Percentiles rank a stretch among this genome's conserved stretches.
These are phyloP conservation scores for Thalpophila matura DNA, from an alignment of 2,888 invertebrate species.

Conservation along the genomic window DNA sequence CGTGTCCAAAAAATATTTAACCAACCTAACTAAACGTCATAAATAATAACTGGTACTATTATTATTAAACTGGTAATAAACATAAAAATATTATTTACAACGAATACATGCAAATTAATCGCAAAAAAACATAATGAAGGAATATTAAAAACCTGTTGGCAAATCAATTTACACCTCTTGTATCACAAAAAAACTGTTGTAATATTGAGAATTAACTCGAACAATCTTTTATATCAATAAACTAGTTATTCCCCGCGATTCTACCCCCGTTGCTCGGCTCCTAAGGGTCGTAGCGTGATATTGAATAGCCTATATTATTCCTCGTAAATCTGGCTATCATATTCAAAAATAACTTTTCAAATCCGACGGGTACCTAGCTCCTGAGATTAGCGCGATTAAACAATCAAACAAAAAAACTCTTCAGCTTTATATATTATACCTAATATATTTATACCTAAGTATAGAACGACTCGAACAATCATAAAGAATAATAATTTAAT, in stretches of 20 bases:
- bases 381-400: no score
- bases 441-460: no score
- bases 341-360: no score
- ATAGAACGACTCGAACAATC: background rate
- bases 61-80: constrained; percentile 6
- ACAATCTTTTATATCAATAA: background rate
- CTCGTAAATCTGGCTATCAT: no score
- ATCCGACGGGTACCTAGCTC: no score
- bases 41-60: background rate
- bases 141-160: constrained; percentile 32
- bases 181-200: background rate
- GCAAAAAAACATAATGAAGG: background rate
- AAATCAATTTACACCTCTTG: constrained; percentile 3
- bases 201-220: background rate
- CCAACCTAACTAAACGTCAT: background rate
- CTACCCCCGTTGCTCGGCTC: no score
- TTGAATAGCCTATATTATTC: no score
- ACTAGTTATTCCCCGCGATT: no score
- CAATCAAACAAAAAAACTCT: no score
- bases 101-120: constrained; percentile 24
- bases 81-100: constrained; percentile 26
- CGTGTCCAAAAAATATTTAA: background rate
- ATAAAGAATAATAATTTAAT: constrained; percentile 2
- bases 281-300: no score
- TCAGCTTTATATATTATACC: no score